Percentiles rank a stretch among this genome's conserved stretches.
These are phyloP conservation scores for Sebastolobus alascanus DNA, from an alignment of 2,797 vertebrate genomes.

Conservation along the genomic window DNA sequence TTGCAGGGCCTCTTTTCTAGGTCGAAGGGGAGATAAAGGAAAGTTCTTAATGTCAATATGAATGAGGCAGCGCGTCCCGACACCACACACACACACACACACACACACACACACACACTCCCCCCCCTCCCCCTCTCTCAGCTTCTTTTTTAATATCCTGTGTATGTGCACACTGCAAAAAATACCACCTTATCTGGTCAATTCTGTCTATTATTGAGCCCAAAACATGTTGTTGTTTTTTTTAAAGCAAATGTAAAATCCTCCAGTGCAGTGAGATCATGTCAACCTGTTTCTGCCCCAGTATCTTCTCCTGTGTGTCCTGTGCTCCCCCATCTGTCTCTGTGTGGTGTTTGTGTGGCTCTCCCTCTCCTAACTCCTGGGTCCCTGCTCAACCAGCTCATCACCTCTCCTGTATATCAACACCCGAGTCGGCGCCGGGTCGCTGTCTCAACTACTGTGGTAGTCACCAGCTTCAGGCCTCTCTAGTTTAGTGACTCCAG, in stretches of 20 bases:
- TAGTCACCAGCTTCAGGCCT: too few species aligned
- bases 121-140: slow-evolving; percentile 34
- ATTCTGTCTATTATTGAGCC: slow-evolving; percentile 11
- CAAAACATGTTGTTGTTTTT: background rate
- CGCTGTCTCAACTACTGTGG: too few species aligned
- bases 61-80: slow-evolving; percentile 71
- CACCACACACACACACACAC: slow-evolving; percentile 14
- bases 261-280: background rate
- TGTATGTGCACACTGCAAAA: slow-evolving; percentile 48
- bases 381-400: too few species aligned
- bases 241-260: background rate
- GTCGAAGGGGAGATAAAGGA: slow-evolving; percentile 89
- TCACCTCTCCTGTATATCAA: too few species aligned
- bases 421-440: too few species aligned
- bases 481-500: too few species aligned
- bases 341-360: too few species aligned
- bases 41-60: slow-evolving; percentile 94
- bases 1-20: slow-evolving; percentile 82
- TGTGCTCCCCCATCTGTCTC: too few species aligned
- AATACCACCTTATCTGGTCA: slow-evolving; percentile 7
- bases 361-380: too few species aligned
- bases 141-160: slow-evolving; percentile 85
- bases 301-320: too few species aligned
- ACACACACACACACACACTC: background rate
- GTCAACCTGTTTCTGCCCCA: background rate